Base-by-base conservation (phyloP, 2,797 vertebrate species). In the Halcyon badia region DNA sequence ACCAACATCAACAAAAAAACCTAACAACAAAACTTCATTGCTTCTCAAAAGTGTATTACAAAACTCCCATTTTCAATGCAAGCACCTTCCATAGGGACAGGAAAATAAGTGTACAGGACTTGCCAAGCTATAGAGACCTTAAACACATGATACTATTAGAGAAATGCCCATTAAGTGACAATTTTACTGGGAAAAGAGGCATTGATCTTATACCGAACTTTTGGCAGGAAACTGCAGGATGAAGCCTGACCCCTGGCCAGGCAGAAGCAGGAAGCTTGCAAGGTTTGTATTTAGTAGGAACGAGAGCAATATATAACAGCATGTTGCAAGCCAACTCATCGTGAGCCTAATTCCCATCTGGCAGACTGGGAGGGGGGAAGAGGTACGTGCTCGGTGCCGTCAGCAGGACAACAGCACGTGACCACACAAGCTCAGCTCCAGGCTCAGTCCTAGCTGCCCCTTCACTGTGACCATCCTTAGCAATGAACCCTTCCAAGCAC, bases 401-500 rank as follows among this genome's bases (percentile, higher is more conserved):
- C 39, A 33, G 51, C 41, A 65, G 5, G 22, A 35, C n/a, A 77
- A 14, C 15, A 41, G 2, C 26, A 60, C 3, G 0, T 1, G 0
- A 3, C 28, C 21, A 30, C 0, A 0, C 46, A 26, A 65, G 17
- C 30, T 44, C 46, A 72, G 49, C 73, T 69, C 33, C 69, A 58
- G 17, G 14, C n/a, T 58, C 42, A 10, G 26, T 10, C 54, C 44
- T 3, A 15, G 20, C 21, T 4, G 10, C 9, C 37, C 7, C 11
- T 25, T 41, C 19, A 12, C 25, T 28, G 26, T 4, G 3, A 8
- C 5, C 5, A 1, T 10, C 54, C 51, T 46, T 68, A 39, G 52
- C 58, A 61, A 13, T 0, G 4, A 75, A 4, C 14, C 65, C n/a
- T 15, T 52, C 20, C 48, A 48, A 73, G 28, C 28, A 81, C 2